A percentile compares a stretch with the other conserved stretches of the same genome.
Evolutionary conservation across 2,113 vertebrate species (phyloP).

Genomic region (Pterocles burchelli): DNA sequence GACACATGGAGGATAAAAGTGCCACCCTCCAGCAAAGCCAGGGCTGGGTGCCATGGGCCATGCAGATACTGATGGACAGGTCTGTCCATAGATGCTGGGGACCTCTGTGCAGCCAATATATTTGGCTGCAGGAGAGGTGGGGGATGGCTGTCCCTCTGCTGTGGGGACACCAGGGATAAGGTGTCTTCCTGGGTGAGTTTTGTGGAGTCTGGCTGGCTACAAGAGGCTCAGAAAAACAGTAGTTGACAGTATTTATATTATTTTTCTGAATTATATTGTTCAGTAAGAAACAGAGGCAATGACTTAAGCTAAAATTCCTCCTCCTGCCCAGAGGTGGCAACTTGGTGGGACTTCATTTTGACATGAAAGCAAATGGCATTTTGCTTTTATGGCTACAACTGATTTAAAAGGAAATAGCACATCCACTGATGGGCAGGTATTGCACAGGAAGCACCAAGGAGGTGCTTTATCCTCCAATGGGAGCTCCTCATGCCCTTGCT

Average conservation of each 20-base stretch:
- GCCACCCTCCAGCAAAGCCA: neutral
- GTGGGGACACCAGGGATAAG: neutral
- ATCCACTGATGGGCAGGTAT: neutral
- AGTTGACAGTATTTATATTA: neutral
- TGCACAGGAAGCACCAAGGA: neutral
- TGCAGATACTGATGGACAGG: neutral
- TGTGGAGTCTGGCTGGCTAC: neutral
- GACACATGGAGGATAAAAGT: neutral
- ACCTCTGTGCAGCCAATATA: neutral
- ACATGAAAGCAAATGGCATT: neutral
- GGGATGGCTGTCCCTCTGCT: neutral
- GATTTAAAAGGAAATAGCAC: neutral
- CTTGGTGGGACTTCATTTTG: neutral
- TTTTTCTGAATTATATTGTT: neutral
- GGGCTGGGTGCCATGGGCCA: neutral
- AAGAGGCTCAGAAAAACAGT: neutral
- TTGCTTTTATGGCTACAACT: neutral
- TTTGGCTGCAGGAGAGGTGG: neutral
- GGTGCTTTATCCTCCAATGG: neutral
- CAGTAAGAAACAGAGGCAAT: neutral
- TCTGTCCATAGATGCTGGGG: neutral
- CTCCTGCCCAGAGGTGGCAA: neutral
- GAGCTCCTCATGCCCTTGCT: neutral
- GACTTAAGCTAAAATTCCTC: neutral
- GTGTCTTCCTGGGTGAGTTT: neutral